Percentiles rank a stretch among this genome's conserved stretches.
phyloP scores from a whole-genome alignment of 2,797 vertebrate species.

The Diplodus sargus region DNA sequence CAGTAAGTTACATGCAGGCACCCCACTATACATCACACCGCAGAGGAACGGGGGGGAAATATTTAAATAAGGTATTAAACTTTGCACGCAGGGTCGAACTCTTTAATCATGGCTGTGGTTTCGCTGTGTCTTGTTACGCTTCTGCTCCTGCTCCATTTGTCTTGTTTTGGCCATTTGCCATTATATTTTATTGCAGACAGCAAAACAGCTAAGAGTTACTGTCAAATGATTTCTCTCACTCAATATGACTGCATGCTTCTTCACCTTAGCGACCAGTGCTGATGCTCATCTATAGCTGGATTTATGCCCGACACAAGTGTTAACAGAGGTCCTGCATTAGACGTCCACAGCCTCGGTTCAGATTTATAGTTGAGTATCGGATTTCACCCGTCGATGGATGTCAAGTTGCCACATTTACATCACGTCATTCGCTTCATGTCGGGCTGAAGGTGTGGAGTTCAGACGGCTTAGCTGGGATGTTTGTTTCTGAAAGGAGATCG shows the following conservation, averaged over 20 bases:
- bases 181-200: conserved; percentile 10
- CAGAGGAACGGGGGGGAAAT: conserved; percentile 6
- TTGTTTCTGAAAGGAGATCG: not conserved
- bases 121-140: conserved; percentile 8
- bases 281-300: not conserved
- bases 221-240: not conserved
- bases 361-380: not conserved
- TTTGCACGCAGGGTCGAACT: conserved; percentile 30
- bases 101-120: conserved; percentile 38
- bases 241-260: not conserved
- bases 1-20: conserved; percentile 29
- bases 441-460: not conserved
- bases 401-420: not conserved
- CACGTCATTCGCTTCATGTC: not conserved
- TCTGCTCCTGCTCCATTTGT: conserved; percentile 14
- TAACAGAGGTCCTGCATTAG: not conserved
- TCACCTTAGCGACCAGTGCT: not conserved
- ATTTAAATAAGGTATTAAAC: conserved; percentile 25
- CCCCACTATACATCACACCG: conserved; percentile 14
- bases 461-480: not conserved
- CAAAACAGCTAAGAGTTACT: conserved; percentile 21
- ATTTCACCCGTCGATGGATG: not conserved
- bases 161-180: not conserved
- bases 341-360: not conserved
- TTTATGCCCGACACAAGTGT: not conserved